A percentile compares a stretch with the other conserved stretches of the same genome.
Evolutionary conservation across 2,797 vertebrate species (phyloP).

Genomic region (Arrhamphus sclerolepis): DNA sequence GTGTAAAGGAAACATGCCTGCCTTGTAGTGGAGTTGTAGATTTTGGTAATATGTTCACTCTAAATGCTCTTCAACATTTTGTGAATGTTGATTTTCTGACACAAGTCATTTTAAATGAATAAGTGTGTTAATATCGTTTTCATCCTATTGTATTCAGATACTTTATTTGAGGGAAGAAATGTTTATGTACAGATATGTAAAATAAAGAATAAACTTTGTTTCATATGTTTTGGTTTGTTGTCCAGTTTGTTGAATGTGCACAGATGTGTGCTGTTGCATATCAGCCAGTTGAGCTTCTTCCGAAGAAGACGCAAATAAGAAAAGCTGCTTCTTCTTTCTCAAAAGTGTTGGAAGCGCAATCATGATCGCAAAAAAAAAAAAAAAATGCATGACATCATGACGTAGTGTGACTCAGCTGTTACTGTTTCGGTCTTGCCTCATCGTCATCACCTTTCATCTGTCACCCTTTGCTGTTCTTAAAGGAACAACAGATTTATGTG

Average conservation of each 20-base stretch:
- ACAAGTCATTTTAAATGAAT: slow-evolving; percentile 91
- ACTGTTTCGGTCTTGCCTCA: slow-evolving; percentile 34
- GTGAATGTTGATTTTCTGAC: slow-evolving; percentile 97
- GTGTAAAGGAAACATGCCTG: slow-evolving; percentile 93
- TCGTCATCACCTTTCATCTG: slow-evolving; percentile 15
- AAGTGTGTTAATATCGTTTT: slow-evolving; percentile 95
- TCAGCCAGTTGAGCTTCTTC: background rate
- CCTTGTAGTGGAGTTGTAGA: slow-evolving; percentile 96
- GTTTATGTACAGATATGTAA: slow-evolving; percentile 99
- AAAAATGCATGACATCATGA: slow-evolving; percentile 3
- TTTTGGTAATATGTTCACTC: slow-evolving; percentile 89
- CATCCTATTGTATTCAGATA: slow-evolving; percentile 90
- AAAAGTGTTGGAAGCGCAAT: slow-evolving; percentile 9
- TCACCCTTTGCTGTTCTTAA: slow-evolving; percentile 1
- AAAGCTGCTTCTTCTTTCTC: slow-evolving; percentile 52
- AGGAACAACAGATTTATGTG: slow-evolving; percentile 13
- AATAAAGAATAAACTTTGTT: slow-evolving; percentile 99
- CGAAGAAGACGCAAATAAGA: background rate
- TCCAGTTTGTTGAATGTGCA: slow-evolving; percentile 17
- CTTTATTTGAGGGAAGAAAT: slow-evolving; percentile 90
- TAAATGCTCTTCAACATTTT: slow-evolving; percentile 88
- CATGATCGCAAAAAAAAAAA: background rate
- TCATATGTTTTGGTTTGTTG: slow-evolving; percentile 83
- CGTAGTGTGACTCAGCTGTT: slow-evolving; percentile 40
- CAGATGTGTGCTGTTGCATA: background rate